Percentiles rank a stretch among this genome's conserved stretches.
Evolutionary conservation across 2,797 vertebrate genomes (phyloP).

Genomic region (Ficedula albicollis): DNA sequence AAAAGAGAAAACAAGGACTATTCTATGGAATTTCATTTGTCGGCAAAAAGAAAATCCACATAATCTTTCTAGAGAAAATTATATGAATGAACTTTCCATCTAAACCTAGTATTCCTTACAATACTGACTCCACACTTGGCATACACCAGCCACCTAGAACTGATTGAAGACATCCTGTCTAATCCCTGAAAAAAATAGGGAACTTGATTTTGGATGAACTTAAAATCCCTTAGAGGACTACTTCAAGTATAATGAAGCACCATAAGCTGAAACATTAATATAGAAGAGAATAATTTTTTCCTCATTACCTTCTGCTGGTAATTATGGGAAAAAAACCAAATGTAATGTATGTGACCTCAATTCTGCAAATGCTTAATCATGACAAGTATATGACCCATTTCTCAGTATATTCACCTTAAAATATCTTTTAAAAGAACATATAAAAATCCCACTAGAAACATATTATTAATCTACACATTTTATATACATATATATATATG

Average conservation of each 20-base stretch:
- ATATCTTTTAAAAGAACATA: background rate
- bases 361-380: background rate
- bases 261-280: background rate
- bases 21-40: background rate
- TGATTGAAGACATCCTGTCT: background rate
- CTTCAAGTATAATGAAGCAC: constrained; percentile 1
- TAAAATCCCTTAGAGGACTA: background rate
- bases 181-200: background rate
- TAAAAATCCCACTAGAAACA: background rate
- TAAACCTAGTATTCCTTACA: background rate
- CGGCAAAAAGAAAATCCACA: background rate
- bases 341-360: background rate
- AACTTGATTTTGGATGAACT: background rate
- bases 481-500: no score
- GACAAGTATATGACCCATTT: background rate
- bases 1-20: background rate
- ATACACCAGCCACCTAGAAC: background rate
- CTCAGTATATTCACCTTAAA: background rate
- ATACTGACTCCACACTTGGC: background rate
- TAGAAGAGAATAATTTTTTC: background rate
- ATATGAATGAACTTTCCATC: background rate
- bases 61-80: background rate
- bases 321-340: background rate
- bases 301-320: background rate
- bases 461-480: background rate